These are phyloP conservation scores for Corythaeola cristata DNA, from an alignment of 2,113 vertebrate species.

Conservation along the genomic window DNA sequence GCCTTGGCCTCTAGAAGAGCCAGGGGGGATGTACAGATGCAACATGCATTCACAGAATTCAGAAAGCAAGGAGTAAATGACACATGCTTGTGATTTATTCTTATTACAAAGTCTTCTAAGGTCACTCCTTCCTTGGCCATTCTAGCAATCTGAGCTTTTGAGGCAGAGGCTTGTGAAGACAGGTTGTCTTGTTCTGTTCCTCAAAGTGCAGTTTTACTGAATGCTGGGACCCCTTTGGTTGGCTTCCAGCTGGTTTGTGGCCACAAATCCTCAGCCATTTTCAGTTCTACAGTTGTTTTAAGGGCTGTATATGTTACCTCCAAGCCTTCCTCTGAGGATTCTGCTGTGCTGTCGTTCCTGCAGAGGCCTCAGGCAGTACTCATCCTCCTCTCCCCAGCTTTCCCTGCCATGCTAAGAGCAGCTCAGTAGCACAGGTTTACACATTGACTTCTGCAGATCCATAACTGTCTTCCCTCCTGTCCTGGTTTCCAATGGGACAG, in stretches of 20 bases:
- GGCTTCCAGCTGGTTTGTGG: background rate
- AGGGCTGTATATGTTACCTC: background rate
- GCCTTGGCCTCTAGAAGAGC: background rate
- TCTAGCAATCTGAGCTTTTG: background rate
- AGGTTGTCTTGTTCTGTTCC: background rate
- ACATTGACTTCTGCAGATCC: background rate
- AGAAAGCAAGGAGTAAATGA: background rate
- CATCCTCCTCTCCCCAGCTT: background rate
- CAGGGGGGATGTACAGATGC: background rate
- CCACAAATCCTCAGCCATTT: background rate
- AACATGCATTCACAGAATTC: background rate
- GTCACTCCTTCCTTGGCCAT: background rate
- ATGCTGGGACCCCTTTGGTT: background rate
- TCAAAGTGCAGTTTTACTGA: background rate
- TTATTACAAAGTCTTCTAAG: background rate
- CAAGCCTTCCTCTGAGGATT: background rate
- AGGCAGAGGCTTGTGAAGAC: background rate
- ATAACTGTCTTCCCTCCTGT: background rate
- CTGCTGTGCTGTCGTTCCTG: background rate
- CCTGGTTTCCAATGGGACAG: too few species aligned
- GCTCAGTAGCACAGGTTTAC: background rate
- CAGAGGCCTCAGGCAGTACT: background rate
- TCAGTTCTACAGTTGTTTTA: background rate
- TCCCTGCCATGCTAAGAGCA: background rate
- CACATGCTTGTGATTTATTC: background rate